A percentile compares a stretch with the other conserved stretches of the same genome.
Conservation (phyloP, 2,888 invertebrate genomes). For the Chrysodeixis includens region DNA sequence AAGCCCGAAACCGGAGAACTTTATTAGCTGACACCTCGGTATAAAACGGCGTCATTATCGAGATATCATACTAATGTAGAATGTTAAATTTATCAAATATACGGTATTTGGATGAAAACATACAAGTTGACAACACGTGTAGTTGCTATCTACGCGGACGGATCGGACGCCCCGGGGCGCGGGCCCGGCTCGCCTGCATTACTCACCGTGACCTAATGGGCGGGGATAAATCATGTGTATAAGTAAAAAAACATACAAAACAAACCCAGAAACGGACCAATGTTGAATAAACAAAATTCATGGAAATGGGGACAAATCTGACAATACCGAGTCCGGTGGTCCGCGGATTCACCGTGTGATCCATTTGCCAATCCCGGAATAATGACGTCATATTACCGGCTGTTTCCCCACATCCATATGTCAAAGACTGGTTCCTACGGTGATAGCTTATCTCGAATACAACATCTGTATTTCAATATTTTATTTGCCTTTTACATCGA, state of each 20-base stretch:
- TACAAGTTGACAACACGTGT: slow-evolving; percentile 89
- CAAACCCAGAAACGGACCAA: slow-evolving; percentile 78
- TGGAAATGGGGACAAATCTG: slow-evolving; percentile 87
- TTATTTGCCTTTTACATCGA: neutral
- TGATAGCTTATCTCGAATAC: slow-evolving; percentile 21
- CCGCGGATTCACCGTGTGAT: slow-evolving; percentile 70
- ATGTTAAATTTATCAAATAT: slow-evolving; percentile 85
- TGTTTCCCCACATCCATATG: slow-evolving; percentile 25
- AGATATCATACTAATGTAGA: slow-evolving; percentile 83
- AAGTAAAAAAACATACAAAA: slow-evolving; percentile 81
- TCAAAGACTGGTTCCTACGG: slow-evolving; percentile 24
- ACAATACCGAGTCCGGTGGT: slow-evolving; percentile 82
- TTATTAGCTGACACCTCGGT: slow-evolving; percentile 80
- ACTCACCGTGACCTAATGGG: slow-evolving; percentile 88
- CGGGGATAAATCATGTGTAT: slow-evolving; percentile 86
- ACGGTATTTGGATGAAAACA: slow-evolving; percentile 87
- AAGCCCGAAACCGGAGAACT: slow-evolving; percentile 64
- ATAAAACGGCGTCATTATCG: slow-evolving; percentile 82
- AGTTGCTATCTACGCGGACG: slow-evolving; percentile 83
- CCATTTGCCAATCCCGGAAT: slow-evolving; percentile 72
- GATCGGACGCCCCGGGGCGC: slow-evolving; percentile 86
- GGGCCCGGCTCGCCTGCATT: slow-evolving; percentile 77
- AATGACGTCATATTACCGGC: slow-evolving; percentile 59
- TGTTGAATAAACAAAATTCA: slow-evolving; percentile 88
- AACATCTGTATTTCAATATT: slow-evolving; percentile 27